Evolutionary conservation across 2,113 vertebrate genomes (phyloP).

Genomic region (Tenebrosternarchus preto): DNA sequence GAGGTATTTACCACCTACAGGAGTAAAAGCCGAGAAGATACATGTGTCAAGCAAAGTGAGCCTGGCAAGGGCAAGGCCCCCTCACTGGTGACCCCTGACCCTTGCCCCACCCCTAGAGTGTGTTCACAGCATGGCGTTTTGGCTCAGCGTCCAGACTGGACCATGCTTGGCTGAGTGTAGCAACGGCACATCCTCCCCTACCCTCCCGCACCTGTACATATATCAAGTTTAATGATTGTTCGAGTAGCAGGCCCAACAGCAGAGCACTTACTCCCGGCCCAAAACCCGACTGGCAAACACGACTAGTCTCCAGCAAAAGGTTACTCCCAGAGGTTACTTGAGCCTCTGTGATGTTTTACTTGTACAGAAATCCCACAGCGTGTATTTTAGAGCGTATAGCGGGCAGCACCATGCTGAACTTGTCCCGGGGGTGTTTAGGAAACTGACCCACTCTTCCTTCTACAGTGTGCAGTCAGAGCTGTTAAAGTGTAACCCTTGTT

Average conservation of each 20-base stretch:
- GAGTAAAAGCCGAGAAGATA: too few relatives aligned
- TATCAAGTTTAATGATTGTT: background rate
- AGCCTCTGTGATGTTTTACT: background rate
- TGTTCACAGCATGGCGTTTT: background rate
- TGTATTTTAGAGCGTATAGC: background rate
- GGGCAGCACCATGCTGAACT: background rate
- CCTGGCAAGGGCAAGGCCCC: too few relatives aligned
- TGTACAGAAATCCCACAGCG: too few relatives aligned
- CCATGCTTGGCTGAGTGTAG: too few relatives aligned
- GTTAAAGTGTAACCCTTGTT: conserved; percentile 21
- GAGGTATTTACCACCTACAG: too few relatives aligned
- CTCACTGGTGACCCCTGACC: too few relatives aligned
- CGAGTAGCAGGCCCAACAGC: background rate
- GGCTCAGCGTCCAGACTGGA: background rate
- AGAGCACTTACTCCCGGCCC: background rate
- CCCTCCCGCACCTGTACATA: background rate
- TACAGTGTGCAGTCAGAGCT: background rate
- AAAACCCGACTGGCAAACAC: background rate
- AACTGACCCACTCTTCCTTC: background rate
- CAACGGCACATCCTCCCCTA: background rate
- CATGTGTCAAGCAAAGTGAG: too few relatives aligned
- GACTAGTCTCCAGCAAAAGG: background rate
- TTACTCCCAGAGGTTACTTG: background rate
- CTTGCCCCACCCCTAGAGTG: too few relatives aligned
- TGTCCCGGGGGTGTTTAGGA: background rate